Conservation (phyloP, 2,888 invertebrate genomes). For the Chelonus formosanus region DNA sequence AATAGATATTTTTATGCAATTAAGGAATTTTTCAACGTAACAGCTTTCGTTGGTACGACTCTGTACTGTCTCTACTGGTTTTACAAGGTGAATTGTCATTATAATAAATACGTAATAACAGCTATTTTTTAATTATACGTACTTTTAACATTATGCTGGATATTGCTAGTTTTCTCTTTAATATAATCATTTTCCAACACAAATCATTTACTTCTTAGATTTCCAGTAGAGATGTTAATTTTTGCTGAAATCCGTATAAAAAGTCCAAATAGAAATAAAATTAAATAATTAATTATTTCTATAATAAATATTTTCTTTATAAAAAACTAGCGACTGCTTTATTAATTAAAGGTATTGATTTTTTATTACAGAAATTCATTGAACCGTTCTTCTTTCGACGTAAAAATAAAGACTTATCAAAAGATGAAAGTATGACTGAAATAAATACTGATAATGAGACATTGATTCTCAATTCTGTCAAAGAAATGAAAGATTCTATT, state of each 20-base stretch:
- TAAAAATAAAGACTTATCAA: constrained; percentile 71
- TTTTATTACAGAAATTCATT: constrained; percentile 69
- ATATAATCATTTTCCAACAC: no score
- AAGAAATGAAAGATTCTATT: constrained; percentile 73
- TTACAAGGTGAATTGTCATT: constrained; percentile 73
- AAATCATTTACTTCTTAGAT: no score
- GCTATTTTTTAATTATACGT: no score
- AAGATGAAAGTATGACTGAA: constrained; percentile 74
- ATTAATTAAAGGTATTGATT: background rate
- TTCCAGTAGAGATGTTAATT: no score
- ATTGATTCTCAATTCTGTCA: constrained; percentile 70
- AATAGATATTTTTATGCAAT: constrained; percentile 61
- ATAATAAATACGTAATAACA: no score
- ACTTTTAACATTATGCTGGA: no score
- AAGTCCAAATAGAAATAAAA: no score
- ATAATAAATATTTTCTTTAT: no score
- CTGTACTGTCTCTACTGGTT: constrained; percentile 82
- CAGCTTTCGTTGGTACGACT: constrained; percentile 80
- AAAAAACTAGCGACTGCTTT: no score
- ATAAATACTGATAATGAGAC: constrained; percentile 67
- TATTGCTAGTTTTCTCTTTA: no score
- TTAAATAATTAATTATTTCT: no score
- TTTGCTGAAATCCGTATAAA: no score
- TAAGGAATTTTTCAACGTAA: constrained; percentile 76
- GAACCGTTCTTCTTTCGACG: constrained; percentile 74